Evolutionary conservation across 2,113 vertebrate species (phyloP), one percentile per base, ranked within the genome.

Genomic region (Mustelus asterias): DNA sequence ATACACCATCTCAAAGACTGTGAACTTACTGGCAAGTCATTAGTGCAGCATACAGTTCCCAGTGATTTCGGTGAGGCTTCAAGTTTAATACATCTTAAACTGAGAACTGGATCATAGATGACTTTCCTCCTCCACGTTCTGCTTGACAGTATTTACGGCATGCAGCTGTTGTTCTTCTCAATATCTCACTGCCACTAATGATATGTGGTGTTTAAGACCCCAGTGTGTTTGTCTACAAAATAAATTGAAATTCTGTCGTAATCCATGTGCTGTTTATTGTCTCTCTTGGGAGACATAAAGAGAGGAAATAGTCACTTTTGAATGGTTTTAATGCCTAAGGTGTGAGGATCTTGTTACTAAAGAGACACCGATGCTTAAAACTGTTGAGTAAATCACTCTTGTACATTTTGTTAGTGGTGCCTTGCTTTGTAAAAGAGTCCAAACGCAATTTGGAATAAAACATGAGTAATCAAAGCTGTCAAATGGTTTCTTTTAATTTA

Each of bases 21-120:
- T 94, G 94, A 95, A 72, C 94, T 72, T 76, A 93, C 14, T 95
- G 69, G 69, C 94, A 95, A 89, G 60, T 94, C 10, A 13, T 20
- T 69, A 9, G 86, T 86, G 63, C 65, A 44, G 94, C 94, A 54
- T 69, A 13, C 33, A 48, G 29, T 70, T 94, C 33, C n/a, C 93
- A 69, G 37, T 24, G 10, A 48, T 95, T 95, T 11, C 13, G 26
- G 70, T 94, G 20, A 20, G 65, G 33, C 16, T 18, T 94, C 93
- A 13, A 72, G 67, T 76, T 48, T 95, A 72, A 95, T 54, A 11
- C 67, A 54, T 44, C 41, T 54, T 41, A 72, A 72, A 72, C 37
- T 26, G 69, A 72, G 24, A 76, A 33, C 54, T 8, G 26, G 67
- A 95, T 1, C 37, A 48, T 29, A 20, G 5, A 93, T 65, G 7